phyloP scores from a whole-genome alignment of 2,113 vertebrate species.

The Micromys minutus region DNA sequence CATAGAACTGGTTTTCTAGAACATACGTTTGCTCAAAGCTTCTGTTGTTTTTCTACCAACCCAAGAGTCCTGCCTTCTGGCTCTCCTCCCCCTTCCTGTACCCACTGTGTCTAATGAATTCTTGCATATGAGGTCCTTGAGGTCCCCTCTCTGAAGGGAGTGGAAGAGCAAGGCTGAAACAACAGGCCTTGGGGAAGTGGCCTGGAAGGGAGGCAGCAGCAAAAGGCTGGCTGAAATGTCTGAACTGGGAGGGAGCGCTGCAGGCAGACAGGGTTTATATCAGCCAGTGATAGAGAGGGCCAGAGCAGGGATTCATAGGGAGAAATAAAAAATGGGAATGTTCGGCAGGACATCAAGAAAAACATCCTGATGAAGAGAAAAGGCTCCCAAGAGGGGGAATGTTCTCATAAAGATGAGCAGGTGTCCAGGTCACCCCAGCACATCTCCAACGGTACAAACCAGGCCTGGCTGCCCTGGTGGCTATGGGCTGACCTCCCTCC shows the following conservation, averaged over 20 bases:
- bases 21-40: background rate
- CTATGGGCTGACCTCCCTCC: slow-evolving; percentile 24
- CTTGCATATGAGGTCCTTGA: slow-evolving; percentile 60
- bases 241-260: slow-evolving; percentile 51
- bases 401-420: slow-evolving; percentile 76
- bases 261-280: slow-evolving; percentile 62
- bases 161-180: slow-evolving; percentile 21
- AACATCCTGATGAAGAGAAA: slow-evolving; percentile 80
- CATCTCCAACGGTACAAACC: slow-evolving; percentile 4
- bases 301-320: slow-evolving; percentile 72
- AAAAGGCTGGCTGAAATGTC: slow-evolving; percentile 62
- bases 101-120: slow-evolving; percentile 52
- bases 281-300: slow-evolving; percentile 65
- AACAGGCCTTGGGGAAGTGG: slow-evolving; percentile 44
- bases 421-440: slow-evolving; percentile 63
- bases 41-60: background rate
- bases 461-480: background rate
- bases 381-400: slow-evolving; percentile 72
- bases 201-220: background rate
- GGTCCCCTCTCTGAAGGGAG: slow-evolving; percentile 30
- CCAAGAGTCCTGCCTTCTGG: background rate
- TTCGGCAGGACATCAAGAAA: slow-evolving; percentile 80
- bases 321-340: slow-evolving; percentile 76
- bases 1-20: background rate
- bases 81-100: background rate